Conservation (phyloP, 2,113 vertebrate genomes). For the Hippocampus comes region DNA sequence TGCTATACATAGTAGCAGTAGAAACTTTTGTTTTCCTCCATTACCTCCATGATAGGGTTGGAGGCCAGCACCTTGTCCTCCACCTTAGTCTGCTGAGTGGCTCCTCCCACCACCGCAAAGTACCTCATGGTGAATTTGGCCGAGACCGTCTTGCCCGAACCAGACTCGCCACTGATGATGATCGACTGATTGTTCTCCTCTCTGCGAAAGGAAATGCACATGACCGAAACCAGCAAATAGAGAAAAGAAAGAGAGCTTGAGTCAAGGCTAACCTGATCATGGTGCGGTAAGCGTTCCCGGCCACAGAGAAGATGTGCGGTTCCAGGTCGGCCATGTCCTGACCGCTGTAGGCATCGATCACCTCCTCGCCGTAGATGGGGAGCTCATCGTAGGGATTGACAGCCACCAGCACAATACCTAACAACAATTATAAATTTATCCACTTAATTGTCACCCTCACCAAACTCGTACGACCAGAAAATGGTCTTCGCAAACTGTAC, state of each 20-base stretch:
- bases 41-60: slow-evolving; percentile 79
- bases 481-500: too few relatives aligned
- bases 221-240: background rate
- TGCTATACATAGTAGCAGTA: background rate
- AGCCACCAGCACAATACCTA: slow-evolving; percentile 78
- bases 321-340: slow-evolving; percentile 78
- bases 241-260: background rate
- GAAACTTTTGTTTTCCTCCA: background rate
- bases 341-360: slow-evolving; percentile 78
- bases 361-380: slow-evolving; percentile 77
- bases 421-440: background rate
- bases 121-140: slow-evolving; percentile 78
- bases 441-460: background rate
- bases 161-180: slow-evolving; percentile 79
- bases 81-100: slow-evolving; percentile 73
- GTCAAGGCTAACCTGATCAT: slow-evolving; percentile 73
- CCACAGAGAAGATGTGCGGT: slow-evolving; percentile 79
- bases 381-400: slow-evolving; percentile 78
- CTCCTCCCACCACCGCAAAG: slow-evolving; percentile 78
- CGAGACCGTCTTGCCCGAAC: slow-evolving; percentile 76
- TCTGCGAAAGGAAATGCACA: slow-evolving; percentile 31
- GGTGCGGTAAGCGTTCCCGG: slow-evolving; percentile 75
- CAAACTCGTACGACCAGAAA: too few relatives aligned
- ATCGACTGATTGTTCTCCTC: slow-evolving; percentile 78
- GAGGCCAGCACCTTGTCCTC: slow-evolving; percentile 76